Percentiles rank a stretch among this genome's conserved stretches.
phyloP scores from a whole-genome alignment of 2,113 vertebrate genomes.

The Vimba vimba region DNA sequence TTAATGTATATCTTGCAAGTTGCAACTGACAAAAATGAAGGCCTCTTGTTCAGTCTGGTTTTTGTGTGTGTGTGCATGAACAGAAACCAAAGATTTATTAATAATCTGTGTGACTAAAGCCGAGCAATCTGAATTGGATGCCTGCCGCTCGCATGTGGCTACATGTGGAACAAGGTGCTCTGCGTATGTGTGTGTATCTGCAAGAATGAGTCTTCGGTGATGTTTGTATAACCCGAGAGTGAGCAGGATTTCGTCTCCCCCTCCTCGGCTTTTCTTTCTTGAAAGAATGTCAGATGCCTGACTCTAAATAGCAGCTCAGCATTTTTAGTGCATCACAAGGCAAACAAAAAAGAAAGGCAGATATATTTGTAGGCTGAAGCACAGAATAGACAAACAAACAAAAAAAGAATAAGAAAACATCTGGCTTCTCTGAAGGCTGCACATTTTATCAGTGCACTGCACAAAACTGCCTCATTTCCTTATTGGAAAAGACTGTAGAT shows the following conservation, averaged over 20 bases:
- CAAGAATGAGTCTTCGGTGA: not conserved
- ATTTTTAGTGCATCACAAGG: slow-evolving; percentile 40
- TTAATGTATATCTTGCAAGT: not conserved
- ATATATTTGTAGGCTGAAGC: slow-evolving; percentile 8
- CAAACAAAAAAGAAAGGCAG: slow-evolving; percentile 26
- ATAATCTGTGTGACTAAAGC: slow-evolving; percentile 49
- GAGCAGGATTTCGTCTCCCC: not conserved
- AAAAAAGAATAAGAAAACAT: slow-evolving; percentile 21
- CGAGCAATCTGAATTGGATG: not conserved
- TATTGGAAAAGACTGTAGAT: not conserved
- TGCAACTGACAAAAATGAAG: slow-evolving; percentile 16
- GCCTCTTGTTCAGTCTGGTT: not conserved
- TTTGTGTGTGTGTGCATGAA: slow-evolving; percentile 31
- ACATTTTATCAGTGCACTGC: not conserved
- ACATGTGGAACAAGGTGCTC: slow-evolving; percentile 24
- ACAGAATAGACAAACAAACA: slow-evolving; percentile 20
- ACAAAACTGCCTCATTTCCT: too few species aligned
- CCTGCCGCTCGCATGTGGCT: slow-evolving; percentile 14
- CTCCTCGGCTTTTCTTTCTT: slow-evolving; percentile 4
- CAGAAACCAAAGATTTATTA: slow-evolving; percentile 48
- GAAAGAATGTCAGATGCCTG: slow-evolving; percentile 6
- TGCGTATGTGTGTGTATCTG: slow-evolving; percentile 2
- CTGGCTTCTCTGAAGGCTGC: slow-evolving; percentile 10
- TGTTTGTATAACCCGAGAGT: slow-evolving; percentile 21
- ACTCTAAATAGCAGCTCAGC: slow-evolving; percentile 24